phyloP scores from a whole-genome alignment of 2,113 vertebrate genomes.

The Erythrolamprus reginae region DNA sequence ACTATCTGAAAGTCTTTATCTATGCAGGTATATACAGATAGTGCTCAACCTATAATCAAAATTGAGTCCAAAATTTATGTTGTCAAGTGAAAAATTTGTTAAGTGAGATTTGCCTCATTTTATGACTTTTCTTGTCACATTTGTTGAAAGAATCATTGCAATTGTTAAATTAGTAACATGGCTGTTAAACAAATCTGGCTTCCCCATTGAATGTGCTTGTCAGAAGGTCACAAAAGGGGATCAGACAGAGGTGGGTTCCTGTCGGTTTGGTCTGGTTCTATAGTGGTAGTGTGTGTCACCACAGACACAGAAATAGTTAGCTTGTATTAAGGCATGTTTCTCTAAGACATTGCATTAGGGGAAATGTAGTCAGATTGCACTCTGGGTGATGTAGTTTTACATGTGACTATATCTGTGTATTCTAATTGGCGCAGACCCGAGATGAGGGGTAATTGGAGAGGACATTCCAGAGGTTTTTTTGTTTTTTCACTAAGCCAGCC shows the following conservation, averaged over 20 bases:
- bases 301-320: too few relatives aligned
- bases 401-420: too few relatives aligned
- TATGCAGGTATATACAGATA: not conserved
- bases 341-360: too few relatives aligned
- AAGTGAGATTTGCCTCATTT: not conserved
- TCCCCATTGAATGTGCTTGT: not conserved
- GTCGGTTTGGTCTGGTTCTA: too few relatives aligned
- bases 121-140: not conserved
- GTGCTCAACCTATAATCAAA: not conserved
- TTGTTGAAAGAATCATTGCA: not conserved
- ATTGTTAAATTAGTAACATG: not conserved
- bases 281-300: too few relatives aligned
- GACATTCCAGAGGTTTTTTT: too few relatives aligned
- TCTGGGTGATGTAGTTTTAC: too few relatives aligned
- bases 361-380: too few relatives aligned
- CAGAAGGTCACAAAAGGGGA: not conserved
- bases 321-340: too few relatives aligned
- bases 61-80: not conserved
- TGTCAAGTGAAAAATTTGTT: not conserved
- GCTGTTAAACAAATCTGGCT: not conserved
- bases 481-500: too few relatives aligned
- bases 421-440: too few relatives aligned
- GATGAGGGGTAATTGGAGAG: too few relatives aligned
- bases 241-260: not conserved
- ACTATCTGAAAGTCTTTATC: slow-evolving; percentile 14